Evolutionary conservation across 1,140 invertebrate genomes (phyloP).

Genomic region (Adelges cooleyi): DNA sequence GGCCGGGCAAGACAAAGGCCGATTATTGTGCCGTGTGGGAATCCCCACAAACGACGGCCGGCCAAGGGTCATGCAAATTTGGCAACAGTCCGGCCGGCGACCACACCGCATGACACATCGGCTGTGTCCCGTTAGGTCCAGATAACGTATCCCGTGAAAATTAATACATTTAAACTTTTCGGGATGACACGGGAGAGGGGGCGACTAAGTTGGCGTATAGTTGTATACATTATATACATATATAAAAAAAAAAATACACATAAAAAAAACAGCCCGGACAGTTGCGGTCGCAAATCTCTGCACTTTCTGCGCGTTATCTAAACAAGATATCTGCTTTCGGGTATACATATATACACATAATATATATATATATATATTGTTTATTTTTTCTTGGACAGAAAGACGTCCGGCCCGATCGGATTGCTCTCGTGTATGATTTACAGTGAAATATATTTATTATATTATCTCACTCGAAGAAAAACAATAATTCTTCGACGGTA

Average conservation of each 20-base stretch:
- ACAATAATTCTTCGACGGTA: background rate
- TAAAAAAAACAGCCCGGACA: background rate
- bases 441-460: too few species aligned
- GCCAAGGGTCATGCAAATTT: constrained; percentile 19
- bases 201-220: background rate
- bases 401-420: constrained; percentile 14
- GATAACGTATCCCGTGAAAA: constrained; percentile 13
- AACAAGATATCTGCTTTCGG: constrained; percentile 13
- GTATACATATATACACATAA: background rate
- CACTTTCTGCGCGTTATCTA: background rate
- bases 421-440: constrained; percentile 21
- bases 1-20: too few species aligned
- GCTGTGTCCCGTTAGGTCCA: background rate
- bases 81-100: constrained; percentile 1
- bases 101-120: background rate
- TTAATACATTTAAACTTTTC: constrained; percentile 11
- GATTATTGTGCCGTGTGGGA: too few species aligned
- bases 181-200: background rate
- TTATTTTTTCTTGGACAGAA: constrained; percentile 4
- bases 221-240: background rate
- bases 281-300: background rate
- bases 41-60: too few species aligned
- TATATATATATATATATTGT: background rate
- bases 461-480: background rate
- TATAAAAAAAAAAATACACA: constrained; percentile 6